These are phyloP conservation scores for Sarcophaga peregrina DNA, from an alignment of 1,140 invertebrate species.

Conservation along the genomic window DNA sequence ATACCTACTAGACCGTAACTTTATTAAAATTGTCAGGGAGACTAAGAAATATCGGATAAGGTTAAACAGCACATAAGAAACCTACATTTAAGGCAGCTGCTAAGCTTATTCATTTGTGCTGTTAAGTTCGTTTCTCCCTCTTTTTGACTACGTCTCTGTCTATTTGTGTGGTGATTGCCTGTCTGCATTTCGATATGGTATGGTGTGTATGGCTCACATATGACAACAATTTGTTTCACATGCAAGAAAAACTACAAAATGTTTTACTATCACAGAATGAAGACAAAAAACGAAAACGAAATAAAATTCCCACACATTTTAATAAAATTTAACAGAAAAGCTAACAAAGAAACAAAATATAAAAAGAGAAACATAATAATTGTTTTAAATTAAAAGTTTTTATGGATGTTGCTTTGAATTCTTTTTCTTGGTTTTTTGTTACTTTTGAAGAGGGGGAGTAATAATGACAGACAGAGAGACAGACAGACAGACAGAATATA, in stretches of 20 bases:
- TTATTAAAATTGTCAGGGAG: too few species aligned
- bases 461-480: background rate
- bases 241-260: background rate
- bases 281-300: background rate
- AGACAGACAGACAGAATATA: background rate
- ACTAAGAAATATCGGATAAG: too few species aligned
- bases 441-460: background rate
- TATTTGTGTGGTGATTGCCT: background rate
- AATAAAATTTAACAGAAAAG: background rate
- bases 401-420: background rate
- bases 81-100: too few species aligned
- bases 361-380: background rate
- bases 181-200: too few species aligned
- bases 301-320: background rate
- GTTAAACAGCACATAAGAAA: too few species aligned
- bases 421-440: background rate
- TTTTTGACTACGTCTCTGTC: background rate
- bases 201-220: background rate
- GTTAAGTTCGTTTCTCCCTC: background rate
- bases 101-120: too few species aligned
- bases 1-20: too few species aligned
- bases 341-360: background rate
- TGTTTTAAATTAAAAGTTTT: slow-evolving; percentile 11
- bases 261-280: background rate
- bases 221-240: slow-evolving; percentile 1